phyloP scores from a whole-genome alignment of 2,888 invertebrate species.

The Plutella xylostella region DNA sequence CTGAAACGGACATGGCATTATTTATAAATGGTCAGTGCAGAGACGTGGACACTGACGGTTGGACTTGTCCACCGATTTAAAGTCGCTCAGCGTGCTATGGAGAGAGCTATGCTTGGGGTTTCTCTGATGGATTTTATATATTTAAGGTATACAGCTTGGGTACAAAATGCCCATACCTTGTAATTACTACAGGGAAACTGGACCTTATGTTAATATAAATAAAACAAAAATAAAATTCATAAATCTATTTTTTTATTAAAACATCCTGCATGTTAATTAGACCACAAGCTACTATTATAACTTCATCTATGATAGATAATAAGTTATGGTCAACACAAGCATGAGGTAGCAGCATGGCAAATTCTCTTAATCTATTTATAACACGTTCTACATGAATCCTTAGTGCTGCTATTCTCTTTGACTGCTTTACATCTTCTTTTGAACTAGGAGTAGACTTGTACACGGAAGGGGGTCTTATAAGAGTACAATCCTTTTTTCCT shows the following conservation, averaged over 20 bases:
- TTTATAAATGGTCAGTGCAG: too few relatives aligned
- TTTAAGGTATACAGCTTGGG: background rate
- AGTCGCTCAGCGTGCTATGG: too few relatives aligned
- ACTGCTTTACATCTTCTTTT: conserved; percentile 8
- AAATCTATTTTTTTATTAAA: conserved; percentile 12
- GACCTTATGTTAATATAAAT: background rate
- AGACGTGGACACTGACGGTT: too few relatives aligned
- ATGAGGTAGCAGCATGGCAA: conserved; percentile 8
- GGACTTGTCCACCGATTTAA: too few relatives aligned
- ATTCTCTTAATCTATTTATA: conserved; percentile 11
- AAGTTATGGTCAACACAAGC: conserved; percentile 2
- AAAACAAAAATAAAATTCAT: background rate
- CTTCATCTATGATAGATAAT: conserved; percentile 6
- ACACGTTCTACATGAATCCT: conserved; percentile 12
- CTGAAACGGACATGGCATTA: too few relatives aligned
- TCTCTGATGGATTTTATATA: too few relatives aligned
- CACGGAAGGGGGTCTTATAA: conserved; percentile 11
- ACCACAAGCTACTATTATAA: conserved; percentile 7
- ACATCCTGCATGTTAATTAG: conserved; percentile 3
- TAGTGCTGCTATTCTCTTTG: conserved; percentile 8
- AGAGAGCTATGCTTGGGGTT: too few relatives aligned
- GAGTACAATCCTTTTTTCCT: background rate
- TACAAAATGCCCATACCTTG: background rate
- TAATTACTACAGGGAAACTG: background rate
- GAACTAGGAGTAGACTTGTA: background rate